Conservation (phyloP, 2,113 vertebrate species). For the Notothenia rossii region DNA sequence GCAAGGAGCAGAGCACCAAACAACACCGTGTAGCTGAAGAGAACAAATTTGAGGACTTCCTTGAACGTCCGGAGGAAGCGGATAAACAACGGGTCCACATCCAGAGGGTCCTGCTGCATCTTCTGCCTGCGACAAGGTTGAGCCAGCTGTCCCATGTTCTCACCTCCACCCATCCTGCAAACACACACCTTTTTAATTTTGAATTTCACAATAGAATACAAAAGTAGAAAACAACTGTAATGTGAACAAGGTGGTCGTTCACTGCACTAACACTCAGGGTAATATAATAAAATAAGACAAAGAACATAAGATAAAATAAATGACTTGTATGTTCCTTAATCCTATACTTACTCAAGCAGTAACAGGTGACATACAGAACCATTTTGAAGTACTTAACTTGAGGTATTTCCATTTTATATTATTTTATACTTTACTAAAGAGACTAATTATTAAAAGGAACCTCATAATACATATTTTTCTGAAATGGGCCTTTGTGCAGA, state of each 20-base stretch:
- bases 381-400: too few species aligned
- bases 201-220: neutral
- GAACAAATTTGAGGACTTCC: slow-evolving; percentile 94
- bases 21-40: slow-evolving; percentile 96
- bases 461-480: too few species aligned
- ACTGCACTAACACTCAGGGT: neutral
- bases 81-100: slow-evolving; percentile 85
- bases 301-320: neutral
- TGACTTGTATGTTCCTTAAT: neutral
- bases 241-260: neutral
- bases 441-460: too few species aligned
- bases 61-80: slow-evolving; percentile 92
- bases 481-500: too few species aligned
- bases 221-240: neutral
- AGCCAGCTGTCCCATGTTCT: slow-evolving; percentile 62
- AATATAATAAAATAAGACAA: neutral
- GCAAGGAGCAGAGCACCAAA: slow-evolving; percentile 93
- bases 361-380: neutral
- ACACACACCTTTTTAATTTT: slow-evolving; percentile 16
- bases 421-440: too few species aligned
- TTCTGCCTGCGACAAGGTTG: slow-evolving; percentile 46
- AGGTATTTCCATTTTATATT: too few species aligned
- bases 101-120: slow-evolving; percentile 47
- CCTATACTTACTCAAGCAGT: neutral
- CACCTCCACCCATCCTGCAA: slow-evolving; percentile 73